phyloP scores from a whole-genome alignment of 2,797 vertebrate species.

The Neoniphon sammara region DNA sequence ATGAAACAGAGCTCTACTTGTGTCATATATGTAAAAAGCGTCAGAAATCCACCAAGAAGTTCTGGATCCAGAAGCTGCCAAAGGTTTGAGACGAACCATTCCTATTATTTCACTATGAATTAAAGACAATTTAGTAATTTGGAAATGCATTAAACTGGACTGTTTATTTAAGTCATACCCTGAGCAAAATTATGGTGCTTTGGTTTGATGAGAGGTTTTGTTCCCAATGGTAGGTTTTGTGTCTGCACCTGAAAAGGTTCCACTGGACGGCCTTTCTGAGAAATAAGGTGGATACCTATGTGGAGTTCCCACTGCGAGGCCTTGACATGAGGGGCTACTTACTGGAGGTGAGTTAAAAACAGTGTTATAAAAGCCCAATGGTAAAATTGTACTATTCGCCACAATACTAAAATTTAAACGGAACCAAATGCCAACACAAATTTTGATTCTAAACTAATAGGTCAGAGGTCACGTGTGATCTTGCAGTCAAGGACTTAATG shows the following conservation, averaged over 20 bases:
- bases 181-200: background rate
- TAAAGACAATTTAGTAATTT: background rate
- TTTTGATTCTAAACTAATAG: background rate
- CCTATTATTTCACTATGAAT: background rate
- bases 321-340: conserved; percentile 97
- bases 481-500: no score
- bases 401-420: background rate
- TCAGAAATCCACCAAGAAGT: conserved; percentile 99
- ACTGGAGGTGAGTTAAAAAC: conserved; percentile 87
- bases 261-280: conserved; percentile 99
- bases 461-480: no score
- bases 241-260: conserved; percentile 97
- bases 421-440: background rate
- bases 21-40: conserved; percentile 98
- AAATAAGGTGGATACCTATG: conserved; percentile 97
- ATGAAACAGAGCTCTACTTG: conserved; percentile 98
- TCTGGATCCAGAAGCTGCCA: conserved; percentile 98
- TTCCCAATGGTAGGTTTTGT: conserved; percentile 87
- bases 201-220: conserved; percentile 18
- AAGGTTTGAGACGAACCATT: conserved; percentile 81
- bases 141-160: background rate
- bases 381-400: background rate
- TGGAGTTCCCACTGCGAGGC: conserved; percentile 93
- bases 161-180: background rate
- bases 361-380: background rate